A percentile compares a stretch with the other conserved stretches of the same genome.
Evolutionary conservation across 2,888 invertebrate genomes (phyloP).

Genomic region (Yponomeuta cagnagella): DNA sequence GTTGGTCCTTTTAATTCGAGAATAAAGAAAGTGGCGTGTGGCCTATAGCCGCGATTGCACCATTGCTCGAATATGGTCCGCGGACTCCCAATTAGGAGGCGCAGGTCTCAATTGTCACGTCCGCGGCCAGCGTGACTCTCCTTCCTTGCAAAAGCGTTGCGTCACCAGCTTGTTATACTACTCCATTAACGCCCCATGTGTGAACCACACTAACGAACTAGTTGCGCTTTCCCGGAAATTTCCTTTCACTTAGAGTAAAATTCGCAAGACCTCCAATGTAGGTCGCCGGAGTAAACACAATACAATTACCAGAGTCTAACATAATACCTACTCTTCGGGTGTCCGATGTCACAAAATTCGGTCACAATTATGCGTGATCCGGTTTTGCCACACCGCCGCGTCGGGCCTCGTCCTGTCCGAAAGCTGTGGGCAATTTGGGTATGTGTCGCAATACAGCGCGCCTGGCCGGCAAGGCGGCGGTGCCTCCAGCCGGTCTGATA

Average conservation of each 20-base stretch:
- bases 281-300: too few relatives aligned
- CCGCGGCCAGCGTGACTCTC: neutral
- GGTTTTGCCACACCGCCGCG: neutral
- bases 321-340: conserved; percentile 21
- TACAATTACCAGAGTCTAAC: conserved; percentile 15
- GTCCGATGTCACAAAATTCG: neutral
- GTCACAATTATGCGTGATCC: conserved; percentile 2
- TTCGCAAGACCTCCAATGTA: conserved; percentile 19
- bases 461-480: neutral
- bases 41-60: neutral
- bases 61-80: neutral
- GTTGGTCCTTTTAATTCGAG: neutral
- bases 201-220: conserved; percentile 53
- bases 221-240: conserved; percentile 49
- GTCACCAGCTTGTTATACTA: conserved; percentile 28
- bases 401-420: conserved; percentile 4
- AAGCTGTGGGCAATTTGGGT: neutral
- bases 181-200: conserved; percentile 43
- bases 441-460: neutral
- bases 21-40: conserved; percentile 3
- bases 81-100: neutral
- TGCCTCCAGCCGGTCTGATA: neutral
- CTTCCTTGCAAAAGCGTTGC: conserved; percentile 16
- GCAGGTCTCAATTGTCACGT: conserved; percentile 6
- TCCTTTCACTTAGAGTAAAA: conserved; percentile 31